Conservation (phyloP, 2,797 vertebrate genomes). For the Heterohyrax brucei region DNA sequence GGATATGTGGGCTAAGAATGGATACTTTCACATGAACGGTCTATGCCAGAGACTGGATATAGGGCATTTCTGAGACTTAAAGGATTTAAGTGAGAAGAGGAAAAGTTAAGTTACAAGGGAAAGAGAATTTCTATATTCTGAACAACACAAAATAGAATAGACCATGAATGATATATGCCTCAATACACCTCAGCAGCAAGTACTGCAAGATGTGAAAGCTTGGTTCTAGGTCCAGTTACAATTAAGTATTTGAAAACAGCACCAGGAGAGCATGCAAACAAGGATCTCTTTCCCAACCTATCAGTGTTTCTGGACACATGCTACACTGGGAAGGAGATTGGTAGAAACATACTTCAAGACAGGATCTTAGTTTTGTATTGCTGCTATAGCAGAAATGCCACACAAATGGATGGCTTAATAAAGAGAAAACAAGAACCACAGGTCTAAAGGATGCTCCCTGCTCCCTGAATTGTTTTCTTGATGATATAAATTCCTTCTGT, state of each 20-base stretch:
- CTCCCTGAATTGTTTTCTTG: too few species aligned
- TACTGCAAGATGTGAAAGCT: not conserved
- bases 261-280: not conserved
- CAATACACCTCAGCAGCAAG: not conserved
- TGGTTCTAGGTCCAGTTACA: not conserved
- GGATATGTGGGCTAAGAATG: too few species aligned
- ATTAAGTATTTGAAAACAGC: not conserved
- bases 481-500: too few species aligned
- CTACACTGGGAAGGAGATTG: not conserved
- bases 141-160: not conserved
- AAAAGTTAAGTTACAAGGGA: not conserved
- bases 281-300: not conserved
- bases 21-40: not conserved
- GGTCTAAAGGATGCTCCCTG: too few species aligned
- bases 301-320: not conserved
- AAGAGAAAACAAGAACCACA: too few species aligned
- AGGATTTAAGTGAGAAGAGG: not conserved
- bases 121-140: not conserved
- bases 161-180: not conserved
- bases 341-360: not conserved
- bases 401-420: too few species aligned
- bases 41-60: not conserved
- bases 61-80: not conserved
- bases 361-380: too few species aligned
- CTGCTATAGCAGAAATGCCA: too few species aligned